phyloP scores from a whole-genome alignment of 2,113 vertebrate species.

The Solea senegalensis region DNA sequence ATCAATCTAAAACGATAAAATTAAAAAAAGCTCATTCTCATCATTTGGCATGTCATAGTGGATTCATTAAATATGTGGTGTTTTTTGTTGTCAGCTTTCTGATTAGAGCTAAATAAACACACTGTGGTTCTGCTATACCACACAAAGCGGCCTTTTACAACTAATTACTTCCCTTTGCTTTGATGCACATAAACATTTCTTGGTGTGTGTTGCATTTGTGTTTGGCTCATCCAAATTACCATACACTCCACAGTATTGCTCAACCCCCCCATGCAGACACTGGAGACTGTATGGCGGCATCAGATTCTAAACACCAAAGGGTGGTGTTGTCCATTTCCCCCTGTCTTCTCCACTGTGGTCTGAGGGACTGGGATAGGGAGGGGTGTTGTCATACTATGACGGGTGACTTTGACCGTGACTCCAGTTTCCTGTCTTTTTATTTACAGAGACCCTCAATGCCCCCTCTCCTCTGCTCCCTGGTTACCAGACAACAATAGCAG shows the following conservation, averaged over 20 bases:
- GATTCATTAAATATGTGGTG: too few relatives aligned
- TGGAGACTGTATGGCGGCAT: constrained; percentile 56
- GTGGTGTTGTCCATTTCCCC: constrained; percentile 61
- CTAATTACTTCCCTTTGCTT: constrained; percentile 39
- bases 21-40: too few relatives aligned
- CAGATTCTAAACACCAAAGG: constrained; percentile 59
- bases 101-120: constrained; percentile 22
- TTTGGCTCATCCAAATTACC: constrained; percentile 19
- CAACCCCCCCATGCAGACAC: constrained; percentile 29
- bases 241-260: constrained; percentile 6
- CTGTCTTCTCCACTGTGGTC: constrained; percentile 55
- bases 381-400: constrained; percentile 45
- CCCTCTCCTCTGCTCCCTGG: constrained; percentile 31
- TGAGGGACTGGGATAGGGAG: constrained; percentile 38
- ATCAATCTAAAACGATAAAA: too few relatives aligned
- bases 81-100: neutral
- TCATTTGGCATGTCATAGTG: too few relatives aligned
- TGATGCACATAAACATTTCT: constrained; percentile 24
- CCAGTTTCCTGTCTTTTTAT: constrained; percentile 71
- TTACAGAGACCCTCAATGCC: constrained; percentile 39
- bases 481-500: constrained; percentile 62
- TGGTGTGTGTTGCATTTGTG: constrained; percentile 34
- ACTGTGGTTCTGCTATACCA: neutral
- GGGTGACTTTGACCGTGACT: constrained; percentile 73
- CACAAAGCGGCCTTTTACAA: constrained; percentile 30